Conservation (phyloP, 2,113 vertebrate genomes). For the Phalacrocorax carbo region DNA sequence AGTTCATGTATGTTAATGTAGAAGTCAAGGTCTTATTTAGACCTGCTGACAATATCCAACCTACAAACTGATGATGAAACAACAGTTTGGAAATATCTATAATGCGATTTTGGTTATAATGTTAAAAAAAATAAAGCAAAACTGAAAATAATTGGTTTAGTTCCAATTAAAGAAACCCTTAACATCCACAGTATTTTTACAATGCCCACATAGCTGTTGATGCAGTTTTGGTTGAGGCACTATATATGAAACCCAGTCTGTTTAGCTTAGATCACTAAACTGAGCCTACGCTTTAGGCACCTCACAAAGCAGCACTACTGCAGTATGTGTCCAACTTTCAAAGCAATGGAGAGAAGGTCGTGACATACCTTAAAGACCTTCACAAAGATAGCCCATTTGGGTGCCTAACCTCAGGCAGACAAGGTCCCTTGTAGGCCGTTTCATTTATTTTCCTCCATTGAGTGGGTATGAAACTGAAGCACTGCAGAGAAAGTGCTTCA, state of each 20-base stretch:
- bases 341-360: not conserved
- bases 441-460: not conserved
- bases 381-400: not conserved
- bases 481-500: not conserved
- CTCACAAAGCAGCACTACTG: not conserved
- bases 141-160: not conserved
- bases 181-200: not conserved
- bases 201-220: not conserved
- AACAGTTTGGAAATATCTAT: not conserved
- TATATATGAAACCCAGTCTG: not conserved
- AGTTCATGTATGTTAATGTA: not conserved
- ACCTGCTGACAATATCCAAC: not conserved
- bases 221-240: not conserved
- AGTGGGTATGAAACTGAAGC: not conserved
- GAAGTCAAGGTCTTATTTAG: not conserved
- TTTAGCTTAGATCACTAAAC: not conserved
- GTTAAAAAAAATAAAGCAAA: not conserved
- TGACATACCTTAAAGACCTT: not conserved
- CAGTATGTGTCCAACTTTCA: not conserved
- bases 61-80: not conserved
- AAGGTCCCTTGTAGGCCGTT: not conserved
- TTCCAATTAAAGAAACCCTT: not conserved
- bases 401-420: not conserved
- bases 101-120: not conserved
- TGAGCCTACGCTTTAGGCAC: not conserved